These are phyloP conservation scores for Lepus oiostolus DNA, from an alignment of 2,797 vertebrate species.

Conservation along the genomic window DNA sequence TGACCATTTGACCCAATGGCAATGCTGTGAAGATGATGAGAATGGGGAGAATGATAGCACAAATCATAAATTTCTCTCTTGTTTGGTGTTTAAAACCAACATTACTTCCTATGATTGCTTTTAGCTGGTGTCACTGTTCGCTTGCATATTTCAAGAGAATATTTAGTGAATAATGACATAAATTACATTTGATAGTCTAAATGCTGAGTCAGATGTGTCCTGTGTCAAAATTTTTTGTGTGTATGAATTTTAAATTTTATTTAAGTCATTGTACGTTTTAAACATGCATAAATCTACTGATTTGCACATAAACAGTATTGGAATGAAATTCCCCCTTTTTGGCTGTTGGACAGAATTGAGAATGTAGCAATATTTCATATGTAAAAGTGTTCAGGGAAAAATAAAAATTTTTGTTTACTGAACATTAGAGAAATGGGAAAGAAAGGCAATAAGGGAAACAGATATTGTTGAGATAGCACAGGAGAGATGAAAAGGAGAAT, in stretches of 20 bases:
- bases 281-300: constrained; percentile 3
- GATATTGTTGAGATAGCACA: background rate
- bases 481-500: background rate
- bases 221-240: constrained; percentile 46
- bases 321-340: constrained; percentile 33
- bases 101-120: constrained; percentile 44
- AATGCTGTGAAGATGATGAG: background rate
- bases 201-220: constrained; percentile 61
- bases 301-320: background rate
- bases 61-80: background rate
- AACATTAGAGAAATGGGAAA: constrained; percentile 17
- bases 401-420: background rate
- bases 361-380: constrained; percentile 2
- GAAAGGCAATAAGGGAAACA: background rate
- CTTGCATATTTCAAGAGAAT: constrained; percentile 48
- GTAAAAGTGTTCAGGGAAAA: constrained; percentile 10
- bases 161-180: constrained; percentile 61
- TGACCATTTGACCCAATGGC: background rate
- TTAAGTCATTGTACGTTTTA: constrained; percentile 11
- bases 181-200: constrained; percentile 68
- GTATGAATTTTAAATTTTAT: constrained; percentile 65
- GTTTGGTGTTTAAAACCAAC: constrained; percentile 22
- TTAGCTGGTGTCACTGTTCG: constrained; percentile 36
- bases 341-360: background rate
- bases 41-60: constrained; percentile 3